Conservation (phyloP, 2,888 invertebrate genomes). For the Macrophya alboannulata region DNA sequence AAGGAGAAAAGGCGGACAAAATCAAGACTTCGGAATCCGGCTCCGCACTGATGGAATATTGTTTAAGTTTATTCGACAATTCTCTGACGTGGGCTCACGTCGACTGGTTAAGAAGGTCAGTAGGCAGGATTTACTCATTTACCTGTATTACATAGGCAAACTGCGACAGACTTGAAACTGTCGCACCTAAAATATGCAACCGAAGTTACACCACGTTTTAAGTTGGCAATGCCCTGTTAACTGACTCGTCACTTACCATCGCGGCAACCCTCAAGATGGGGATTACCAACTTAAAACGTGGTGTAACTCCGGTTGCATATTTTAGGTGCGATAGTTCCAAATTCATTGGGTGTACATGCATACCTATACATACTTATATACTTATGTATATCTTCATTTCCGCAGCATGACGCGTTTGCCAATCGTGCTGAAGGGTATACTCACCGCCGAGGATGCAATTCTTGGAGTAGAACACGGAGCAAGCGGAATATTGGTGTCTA, state of each 20-base stretch:
- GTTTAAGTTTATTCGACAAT: conserved; percentile 89
- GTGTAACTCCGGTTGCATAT: no score
- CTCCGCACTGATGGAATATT: conserved; percentile 91
- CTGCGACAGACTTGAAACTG: no score
- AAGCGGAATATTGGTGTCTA: conserved; percentile 93
- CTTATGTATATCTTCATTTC: conserved; percentile 64
- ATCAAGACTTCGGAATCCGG: conserved; percentile 81
- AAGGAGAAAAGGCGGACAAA: conserved; percentile 82
- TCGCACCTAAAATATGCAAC: no score
- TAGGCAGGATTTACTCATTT: no score
- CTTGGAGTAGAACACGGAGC: conserved; percentile 89
- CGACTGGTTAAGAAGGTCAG: conserved; percentile 88
- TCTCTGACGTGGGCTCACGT: conserved; percentile 94
- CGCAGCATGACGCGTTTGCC: conserved; percentile 88
- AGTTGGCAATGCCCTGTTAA: no score
- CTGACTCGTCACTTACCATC: no score
- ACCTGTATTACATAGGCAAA: no score
- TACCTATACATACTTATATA: neutral
- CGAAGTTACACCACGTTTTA: no score
- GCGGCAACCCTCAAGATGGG: no score
- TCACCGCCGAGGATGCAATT: conserved; percentile 93
- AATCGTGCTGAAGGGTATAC: conserved; percentile 92
- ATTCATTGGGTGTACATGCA: neutral
- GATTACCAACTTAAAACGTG: no score
- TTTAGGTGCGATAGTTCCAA: no score